Evolutionary conservation across 1,140 invertebrate species (phyloP).

Genomic region (Ganaspis sp.): DNA sequence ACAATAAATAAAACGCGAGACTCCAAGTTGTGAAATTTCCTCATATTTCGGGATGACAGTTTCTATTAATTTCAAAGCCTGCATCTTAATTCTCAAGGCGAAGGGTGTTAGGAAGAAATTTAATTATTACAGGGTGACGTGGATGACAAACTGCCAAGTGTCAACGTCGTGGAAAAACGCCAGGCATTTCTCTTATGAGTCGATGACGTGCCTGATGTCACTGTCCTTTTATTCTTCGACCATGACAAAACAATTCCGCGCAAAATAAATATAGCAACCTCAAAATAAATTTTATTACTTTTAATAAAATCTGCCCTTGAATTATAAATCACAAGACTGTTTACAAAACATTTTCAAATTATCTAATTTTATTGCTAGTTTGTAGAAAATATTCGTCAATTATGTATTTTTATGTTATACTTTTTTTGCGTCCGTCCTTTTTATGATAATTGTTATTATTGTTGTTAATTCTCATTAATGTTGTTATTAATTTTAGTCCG

Average conservation of each 20-base stretch:
- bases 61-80: conserved; percentile 3
- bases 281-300: neutral
- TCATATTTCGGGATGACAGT: neutral
- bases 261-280: neutral
- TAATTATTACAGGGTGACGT: conserved; percentile 13
- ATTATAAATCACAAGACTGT: too few species aligned
- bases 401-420: too few species aligned
- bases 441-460: too few species aligned
- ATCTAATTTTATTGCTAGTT: too few species aligned
- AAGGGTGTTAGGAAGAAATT: conserved; percentile 11
- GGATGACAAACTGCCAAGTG: conserved; percentile 24
- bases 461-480: too few species aligned
- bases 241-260: neutral
- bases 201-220: conserved; percentile 21
- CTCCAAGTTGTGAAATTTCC: neutral
- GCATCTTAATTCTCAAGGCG: neutral
- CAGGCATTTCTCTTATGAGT: conserved; percentile 18
- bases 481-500: too few species aligned
- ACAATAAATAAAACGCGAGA: neutral
- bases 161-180: conserved; percentile 23
- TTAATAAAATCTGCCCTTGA: too few species aligned
- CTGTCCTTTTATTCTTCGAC: neutral
- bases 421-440: neutral
- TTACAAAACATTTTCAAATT: neutral
- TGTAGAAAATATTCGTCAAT: too few species aligned